phyloP scores from a whole-genome alignment of 2,113 vertebrate genomes.

The Eretmochelys imbricata region DNA sequence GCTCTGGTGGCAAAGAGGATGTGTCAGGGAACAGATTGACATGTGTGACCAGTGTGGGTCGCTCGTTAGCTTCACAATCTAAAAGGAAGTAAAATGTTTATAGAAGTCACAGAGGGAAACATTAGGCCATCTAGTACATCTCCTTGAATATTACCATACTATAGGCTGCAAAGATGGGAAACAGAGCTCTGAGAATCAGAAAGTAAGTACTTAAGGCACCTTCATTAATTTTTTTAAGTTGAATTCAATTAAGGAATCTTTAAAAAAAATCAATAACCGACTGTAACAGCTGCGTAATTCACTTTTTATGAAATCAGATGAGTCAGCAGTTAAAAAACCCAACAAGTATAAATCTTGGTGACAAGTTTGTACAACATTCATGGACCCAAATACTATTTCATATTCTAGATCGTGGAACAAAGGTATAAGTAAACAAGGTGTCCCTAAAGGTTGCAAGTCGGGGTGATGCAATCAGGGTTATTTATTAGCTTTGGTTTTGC shows the following conservation, averaged over 20 bases:
- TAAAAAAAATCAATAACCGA: neutral
- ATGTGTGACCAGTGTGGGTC: neutral
- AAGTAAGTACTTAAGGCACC: neutral
- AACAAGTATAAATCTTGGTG: neutral
- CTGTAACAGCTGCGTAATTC: neutral
- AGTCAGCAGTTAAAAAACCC: slow-evolving; percentile 9
- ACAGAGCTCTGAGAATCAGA: neutral
- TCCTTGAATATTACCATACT: neutral
- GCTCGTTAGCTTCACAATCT: neutral
- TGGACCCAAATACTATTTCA: slow-evolving; percentile 45
- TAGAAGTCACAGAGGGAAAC: neutral
- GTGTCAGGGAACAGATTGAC: neutral
- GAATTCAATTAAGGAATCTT: neutral
- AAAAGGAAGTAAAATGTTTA: neutral
- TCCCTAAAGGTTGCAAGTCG: slow-evolving; percentile 15
- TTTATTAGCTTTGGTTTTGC: slow-evolving; percentile 63
- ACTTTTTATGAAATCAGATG: neutral
- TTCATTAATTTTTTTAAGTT: neutral
- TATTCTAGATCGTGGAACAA: neutral
- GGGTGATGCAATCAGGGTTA: slow-evolving; percentile 51
- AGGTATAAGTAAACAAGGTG: slow-evolving; percentile 35
- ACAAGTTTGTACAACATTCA: slow-evolving; percentile 18
- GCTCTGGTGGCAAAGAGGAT: neutral
- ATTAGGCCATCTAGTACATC: neutral
- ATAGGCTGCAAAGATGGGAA: neutral